Base-by-base conservation (phyloP, 2,113 vertebrate species). In the Poecile atricapillus region DNA sequence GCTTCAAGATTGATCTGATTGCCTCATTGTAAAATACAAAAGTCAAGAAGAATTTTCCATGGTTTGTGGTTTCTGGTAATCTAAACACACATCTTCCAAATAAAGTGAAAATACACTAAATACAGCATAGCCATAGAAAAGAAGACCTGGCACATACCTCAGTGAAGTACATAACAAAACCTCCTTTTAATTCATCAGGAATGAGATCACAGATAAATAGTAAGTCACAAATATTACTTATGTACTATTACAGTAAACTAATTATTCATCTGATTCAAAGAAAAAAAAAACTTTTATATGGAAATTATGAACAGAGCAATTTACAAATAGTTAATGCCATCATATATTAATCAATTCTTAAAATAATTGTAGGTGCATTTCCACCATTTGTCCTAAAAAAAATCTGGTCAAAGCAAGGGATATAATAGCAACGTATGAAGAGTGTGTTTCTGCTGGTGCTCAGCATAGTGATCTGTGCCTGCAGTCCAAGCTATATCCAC, bases 171-270 rank as follows among this genome's bases (percentile, higher is more conserved):
- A 56, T 47, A 41, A 28, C 52, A 94, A 90, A 90, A 33, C 27
- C 37, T 69, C 46, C 11, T 43, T 86, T 88, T 80, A 81, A 74
- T 94, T 83, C 30, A 74, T 31, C 55, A 37, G 31, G 16, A 80
- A 70, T 52, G 30, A 5, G 20, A 85, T 62, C 24, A 83, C 15
- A 75, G 94, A 89, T 93, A 96, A 93, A 92, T 90, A 95, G 9
- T 41, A 67, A 84, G 49, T 63, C 43, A 95, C 71, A 95, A 90
- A 86, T 93, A 88, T 59, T 93, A 44, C 14, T 84, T 91, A 64
- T 4, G 4, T 49, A 46, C 10, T 70, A 64, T 83, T 37, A 63
- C 5, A 78, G 11, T 55, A 86, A 39, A 47, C 33, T 56, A 55
- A 67, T 47, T 52, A 74, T 35, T 62, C 8, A 67, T 50, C 30